phyloP scores from a whole-genome alignment of 2,888 invertebrate species.

The Mallateleia sp. region DNA sequence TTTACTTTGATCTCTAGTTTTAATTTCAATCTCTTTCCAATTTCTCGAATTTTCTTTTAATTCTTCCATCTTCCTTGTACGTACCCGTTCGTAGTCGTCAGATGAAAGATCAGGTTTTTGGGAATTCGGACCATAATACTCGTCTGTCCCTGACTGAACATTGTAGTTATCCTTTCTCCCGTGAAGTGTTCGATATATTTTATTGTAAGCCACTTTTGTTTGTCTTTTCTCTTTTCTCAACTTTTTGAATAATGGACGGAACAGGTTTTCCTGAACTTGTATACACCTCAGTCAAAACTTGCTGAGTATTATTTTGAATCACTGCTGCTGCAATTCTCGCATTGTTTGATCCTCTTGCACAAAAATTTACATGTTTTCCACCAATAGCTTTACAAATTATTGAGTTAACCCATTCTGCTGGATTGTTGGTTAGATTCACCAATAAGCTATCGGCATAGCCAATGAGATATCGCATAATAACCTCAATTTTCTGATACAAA shows the following conservation, averaged over 20 bases:
- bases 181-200: neutral
- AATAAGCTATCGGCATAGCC: constrained; percentile 35
- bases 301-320: neutral
- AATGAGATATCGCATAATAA: neutral
- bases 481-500: constrained; percentile 12
- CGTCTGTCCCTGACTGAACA: neutral
- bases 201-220: neutral
- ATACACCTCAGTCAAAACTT: neutral
- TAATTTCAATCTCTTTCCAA: constrained; percentile 49
- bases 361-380: constrained; percentile 47
- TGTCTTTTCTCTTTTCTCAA: neutral
- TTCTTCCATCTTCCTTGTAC: no score
- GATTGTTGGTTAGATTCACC: constrained; percentile 38
- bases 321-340: neutral
- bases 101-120: constrained; percentile 23
- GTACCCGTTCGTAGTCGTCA: no score
- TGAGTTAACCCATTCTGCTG: constrained; percentile 43
- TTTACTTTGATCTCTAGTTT: constrained; percentile 53
- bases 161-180: neutral
- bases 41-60: constrained; percentile 48
- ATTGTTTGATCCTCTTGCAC: constrained; percentile 7
- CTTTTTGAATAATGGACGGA: neutral
- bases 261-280: neutral
- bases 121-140: constrained; percentile 11
- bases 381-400: constrained; percentile 32